Percentiles rank a stretch among this genome's conserved stretches.
These are phyloP conservation scores for Oithona nana DNA, from an alignment of 2,888 invertebrate species.

Conservation along the genomic window DNA sequence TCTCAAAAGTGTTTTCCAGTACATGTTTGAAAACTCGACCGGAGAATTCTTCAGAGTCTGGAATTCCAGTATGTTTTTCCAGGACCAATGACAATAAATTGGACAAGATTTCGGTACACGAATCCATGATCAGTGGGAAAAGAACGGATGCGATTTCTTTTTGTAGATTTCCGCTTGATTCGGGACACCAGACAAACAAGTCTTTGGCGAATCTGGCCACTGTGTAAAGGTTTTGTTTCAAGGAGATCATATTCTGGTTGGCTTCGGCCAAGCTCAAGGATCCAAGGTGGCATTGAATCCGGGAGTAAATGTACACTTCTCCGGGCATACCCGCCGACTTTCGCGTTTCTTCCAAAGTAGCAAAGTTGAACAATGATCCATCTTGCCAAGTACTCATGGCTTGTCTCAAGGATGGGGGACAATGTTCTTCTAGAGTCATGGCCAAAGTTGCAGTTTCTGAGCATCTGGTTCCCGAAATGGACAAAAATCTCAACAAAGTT, in stretches of 20 bases:
- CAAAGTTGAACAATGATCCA: background rate
- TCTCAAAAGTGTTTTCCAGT: slow-evolving; percentile 44
- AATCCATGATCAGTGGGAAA: slow-evolving; percentile 54
- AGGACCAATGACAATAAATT: slow-evolving; percentile 35
- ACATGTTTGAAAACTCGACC: slow-evolving; percentile 43
- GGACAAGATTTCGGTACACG: slow-evolving; percentile 50
- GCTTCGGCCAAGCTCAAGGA: background rate
- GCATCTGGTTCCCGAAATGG: background rate
- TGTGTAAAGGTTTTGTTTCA: slow-evolving; percentile 21
- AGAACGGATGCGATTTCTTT: slow-evolving; percentile 45
- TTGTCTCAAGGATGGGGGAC: background rate
- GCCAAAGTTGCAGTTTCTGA: background rate
- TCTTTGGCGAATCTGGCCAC: slow-evolving; percentile 23
- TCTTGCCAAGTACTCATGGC: background rate
- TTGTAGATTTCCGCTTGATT: slow-evolving; percentile 32
- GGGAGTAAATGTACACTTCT: background rate
- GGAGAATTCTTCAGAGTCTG: slow-evolving; percentile 44
- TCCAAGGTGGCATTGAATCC: background rate
- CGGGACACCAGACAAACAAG: slow-evolving; percentile 1
- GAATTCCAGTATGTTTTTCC: slow-evolving; percentile 41
- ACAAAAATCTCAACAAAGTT: background rate
- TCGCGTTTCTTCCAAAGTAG: background rate
- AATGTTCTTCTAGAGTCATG: background rate
- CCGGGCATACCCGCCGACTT: background rate
- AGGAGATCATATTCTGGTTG: background rate